These are phyloP conservation scores for Cataglyphis rosenhaueri DNA, from an alignment of 2,888 invertebrate species.

Conservation along the genomic window DNA sequence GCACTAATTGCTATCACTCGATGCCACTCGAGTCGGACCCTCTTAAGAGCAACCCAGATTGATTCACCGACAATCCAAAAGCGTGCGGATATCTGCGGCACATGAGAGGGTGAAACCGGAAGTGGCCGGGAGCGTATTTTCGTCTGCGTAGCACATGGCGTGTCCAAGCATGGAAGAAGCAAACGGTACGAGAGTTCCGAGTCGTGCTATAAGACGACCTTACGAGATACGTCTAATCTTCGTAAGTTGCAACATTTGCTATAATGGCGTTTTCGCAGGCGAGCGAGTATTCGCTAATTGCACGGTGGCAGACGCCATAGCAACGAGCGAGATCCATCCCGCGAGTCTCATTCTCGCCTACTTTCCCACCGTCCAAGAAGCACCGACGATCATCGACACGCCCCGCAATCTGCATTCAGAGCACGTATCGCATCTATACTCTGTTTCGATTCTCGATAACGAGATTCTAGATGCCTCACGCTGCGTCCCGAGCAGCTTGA, in stretches of 20 bases:
- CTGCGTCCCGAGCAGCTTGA: slow-evolving; percentile 12
- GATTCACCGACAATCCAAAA: slow-evolving; percentile 63
- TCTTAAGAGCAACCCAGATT: slow-evolving; percentile 68
- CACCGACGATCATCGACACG: slow-evolving; percentile 48
- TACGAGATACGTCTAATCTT: slow-evolving; percentile 30
- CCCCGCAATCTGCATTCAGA: slow-evolving; percentile 48
- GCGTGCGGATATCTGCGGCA: slow-evolving; percentile 68
- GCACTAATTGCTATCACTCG: slow-evolving; percentile 67
- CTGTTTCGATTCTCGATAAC: slow-evolving; percentile 46
- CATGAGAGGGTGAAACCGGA: slow-evolving; percentile 70
- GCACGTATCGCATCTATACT: slow-evolving; percentile 34
- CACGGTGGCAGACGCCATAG: slow-evolving; percentile 45
- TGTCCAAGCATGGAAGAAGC: slow-evolving; percentile 9
- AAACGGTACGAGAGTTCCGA: neutral
- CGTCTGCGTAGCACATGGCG: slow-evolving; percentile 41
- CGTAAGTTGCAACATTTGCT: slow-evolving; percentile 9
- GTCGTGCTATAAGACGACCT: neutral
- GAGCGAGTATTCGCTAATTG: slow-evolving; percentile 39
- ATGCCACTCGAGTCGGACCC: slow-evolving; percentile 63
- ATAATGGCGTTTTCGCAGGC: slow-evolving; percentile 33
- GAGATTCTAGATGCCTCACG: slow-evolving; percentile 50
- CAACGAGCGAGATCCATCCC: slow-evolving; percentile 24
- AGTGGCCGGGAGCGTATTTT: slow-evolving; percentile 61
- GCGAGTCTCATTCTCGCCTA: slow-evolving; percentile 51
- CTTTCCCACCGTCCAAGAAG: slow-evolving; percentile 49